Conservation (phyloP, 2,797 vertebrate species). For the Astyanax mexicanus region DNA sequence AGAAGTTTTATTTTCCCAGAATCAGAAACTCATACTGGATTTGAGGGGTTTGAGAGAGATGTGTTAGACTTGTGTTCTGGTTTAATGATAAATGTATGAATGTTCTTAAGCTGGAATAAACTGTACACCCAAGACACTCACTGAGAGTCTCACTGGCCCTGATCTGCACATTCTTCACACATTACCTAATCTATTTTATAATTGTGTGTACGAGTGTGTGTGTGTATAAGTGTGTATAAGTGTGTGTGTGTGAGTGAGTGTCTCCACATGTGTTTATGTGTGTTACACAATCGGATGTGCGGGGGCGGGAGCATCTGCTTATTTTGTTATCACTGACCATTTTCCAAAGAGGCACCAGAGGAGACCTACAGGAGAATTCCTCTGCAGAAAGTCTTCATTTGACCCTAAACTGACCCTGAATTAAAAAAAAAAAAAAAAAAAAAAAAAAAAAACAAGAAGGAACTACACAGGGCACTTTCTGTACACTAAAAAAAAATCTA, state of each 20-base stretch:
- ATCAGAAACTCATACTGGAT: too few relatives aligned
- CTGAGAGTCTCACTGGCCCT: conserved; percentile 45
- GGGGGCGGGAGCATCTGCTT: conserved; percentile 46
- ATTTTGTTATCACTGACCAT: conserved; percentile 41
- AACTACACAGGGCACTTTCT: too few relatives aligned
- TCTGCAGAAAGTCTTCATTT: neutral
- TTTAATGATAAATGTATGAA: neutral
- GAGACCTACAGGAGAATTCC: neutral
- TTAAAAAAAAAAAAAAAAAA: too few relatives aligned
- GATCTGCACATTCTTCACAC: conserved; percentile 57
- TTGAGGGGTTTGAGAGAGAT: too few relatives aligned
- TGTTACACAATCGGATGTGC: conserved; percentile 26
- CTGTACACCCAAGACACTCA: neutral
- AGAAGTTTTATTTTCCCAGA: too few relatives aligned
- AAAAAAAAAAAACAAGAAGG: neutral
- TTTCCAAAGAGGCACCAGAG: conserved; percentile 31
- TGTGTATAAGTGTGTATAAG: neutral
- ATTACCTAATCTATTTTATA: conserved; percentile 61
- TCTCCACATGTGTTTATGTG: neutral
- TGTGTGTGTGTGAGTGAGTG: neutral
- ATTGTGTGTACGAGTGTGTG: neutral
- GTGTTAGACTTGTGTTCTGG: neutral
- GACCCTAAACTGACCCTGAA: too few relatives aligned
- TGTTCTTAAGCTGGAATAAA: neutral
- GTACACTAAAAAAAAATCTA: too few relatives aligned